Base-by-base conservation (phyloP, 2,888 invertebrate species). In the Mythimna vitellina region DNA sequence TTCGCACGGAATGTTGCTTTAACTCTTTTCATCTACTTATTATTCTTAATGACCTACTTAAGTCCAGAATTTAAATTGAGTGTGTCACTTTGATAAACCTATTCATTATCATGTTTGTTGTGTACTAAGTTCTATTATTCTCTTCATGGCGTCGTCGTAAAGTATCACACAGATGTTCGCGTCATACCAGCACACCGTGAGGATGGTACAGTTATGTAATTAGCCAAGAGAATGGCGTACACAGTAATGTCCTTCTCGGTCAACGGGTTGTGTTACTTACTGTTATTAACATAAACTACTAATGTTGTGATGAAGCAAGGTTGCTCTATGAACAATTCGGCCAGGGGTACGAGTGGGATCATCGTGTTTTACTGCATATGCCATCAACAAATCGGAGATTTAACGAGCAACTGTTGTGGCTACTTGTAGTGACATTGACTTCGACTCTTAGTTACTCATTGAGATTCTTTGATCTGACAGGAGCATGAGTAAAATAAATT, bases 131-230 rank as follows among this genome's bases (percentile, higher is more conserved):
- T 81, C 65, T 79, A 72, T 75, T 82, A 85, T 83, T 78, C 73
- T 60, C 46, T 67, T 64, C 76, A 57, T 69, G 76, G 61, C 62
- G 68, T 78, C 71, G 72, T 78, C 63, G 78, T 81, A 78, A 84
- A 85, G 82, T 86, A 74, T 85, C 80, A 85, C 83, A 78, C 81
- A 85, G 76, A 81, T 85, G 82, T 80, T 80, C 73, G 62, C 67
- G 72, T 75, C 78, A 77, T 80, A 82, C 77, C 62, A 78, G 72
- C 76, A 74, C 78, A 81, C 77, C 70, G 83, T 80, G 83, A 86
- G 81, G 79, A 88, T 86, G 84, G 87, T 89, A 91, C 91, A 89
- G 91, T 93, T 93, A 93, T 88, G 89, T 89, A 93, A 92, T 93
- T 92, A 90, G 83, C 86, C 78, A 83, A 89, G 88, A 89, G 90